These are phyloP conservation scores for Zaprionus inermis DNA, from an alignment of 1,140 invertebrate species.

Conservation along the genomic window DNA sequence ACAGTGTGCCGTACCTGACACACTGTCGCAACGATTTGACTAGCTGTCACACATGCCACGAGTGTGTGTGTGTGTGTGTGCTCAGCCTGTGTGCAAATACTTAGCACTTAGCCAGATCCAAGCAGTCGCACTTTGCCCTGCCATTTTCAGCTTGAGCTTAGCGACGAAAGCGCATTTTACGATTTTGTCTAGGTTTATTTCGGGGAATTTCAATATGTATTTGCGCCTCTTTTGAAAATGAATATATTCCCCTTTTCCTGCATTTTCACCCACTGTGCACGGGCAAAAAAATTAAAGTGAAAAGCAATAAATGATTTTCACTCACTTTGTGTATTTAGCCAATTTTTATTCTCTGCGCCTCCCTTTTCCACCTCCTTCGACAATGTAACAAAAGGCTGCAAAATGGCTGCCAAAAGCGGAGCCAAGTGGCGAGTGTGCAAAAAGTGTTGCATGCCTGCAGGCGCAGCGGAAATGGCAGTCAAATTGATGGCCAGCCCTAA, in stretches of 20 bases:
- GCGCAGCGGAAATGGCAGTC: slow-evolving; percentile 38
- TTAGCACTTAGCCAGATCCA: slow-evolving; percentile 31
- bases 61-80: slow-evolving; percentile 9
- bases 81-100: slow-evolving; percentile 63
- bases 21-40: slow-evolving; percentile 57
- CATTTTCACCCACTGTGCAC: not conserved
- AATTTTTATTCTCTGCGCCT: not conserved
- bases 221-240: no score
- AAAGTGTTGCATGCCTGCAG: slow-evolving; percentile 50
- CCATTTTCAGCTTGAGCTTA: slow-evolving; percentile 24
- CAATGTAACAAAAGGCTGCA: slow-evolving; percentile 2
- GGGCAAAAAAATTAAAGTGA: no score
- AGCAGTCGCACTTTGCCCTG: slow-evolving; percentile 49
- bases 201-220: no score
- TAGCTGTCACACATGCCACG: slow-evolving; percentile 2
- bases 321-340: not conserved
- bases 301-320: not conserved
- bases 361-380: no score
- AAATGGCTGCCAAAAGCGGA: slow-evolving; percentile 15
- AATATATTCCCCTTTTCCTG: no score
- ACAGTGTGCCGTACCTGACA: slow-evolving; percentile 45
- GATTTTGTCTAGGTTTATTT: not conserved
- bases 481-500: slow-evolving; percentile 63
- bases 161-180: not conserved
- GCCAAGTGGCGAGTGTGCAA: slow-evolving; percentile 19